A percentile compares a stretch with the other conserved stretches of the same genome.
phyloP scores from a whole-genome alignment of 2,888 invertebrate species.

The Drosophila nr. fundita region DNA sequence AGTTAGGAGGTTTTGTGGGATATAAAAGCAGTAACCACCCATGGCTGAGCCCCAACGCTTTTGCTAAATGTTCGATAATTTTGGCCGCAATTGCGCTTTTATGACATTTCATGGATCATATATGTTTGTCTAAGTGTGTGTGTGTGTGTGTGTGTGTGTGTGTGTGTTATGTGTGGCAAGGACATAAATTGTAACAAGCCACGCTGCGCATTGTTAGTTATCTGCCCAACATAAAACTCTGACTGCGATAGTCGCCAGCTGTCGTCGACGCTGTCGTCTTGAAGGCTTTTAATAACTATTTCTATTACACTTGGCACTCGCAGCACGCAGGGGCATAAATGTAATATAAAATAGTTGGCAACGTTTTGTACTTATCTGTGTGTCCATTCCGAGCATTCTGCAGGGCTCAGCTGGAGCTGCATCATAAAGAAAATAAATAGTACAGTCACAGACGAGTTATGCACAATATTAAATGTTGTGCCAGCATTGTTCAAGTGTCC shows the following conservation, averaged over 20 bases:
- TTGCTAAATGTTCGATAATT: constrained; percentile 80
- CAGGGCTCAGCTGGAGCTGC: constrained; percentile 3
- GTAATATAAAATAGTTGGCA: constrained; percentile 65
- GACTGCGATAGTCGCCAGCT: constrained; percentile 60
- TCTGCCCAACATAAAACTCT: constrained; percentile 46
- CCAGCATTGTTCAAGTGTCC: background rate
- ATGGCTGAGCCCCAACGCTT: constrained; percentile 67
- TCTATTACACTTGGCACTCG: constrained; percentile 75
- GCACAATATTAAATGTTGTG: constrained; percentile 3
- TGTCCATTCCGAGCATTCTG: constrained; percentile 20
- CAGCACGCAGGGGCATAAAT: constrained; percentile 67
- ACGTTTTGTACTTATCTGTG: constrained; percentile 72
- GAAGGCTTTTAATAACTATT: constrained; percentile 75
- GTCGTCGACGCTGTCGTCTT: constrained; percentile 54
- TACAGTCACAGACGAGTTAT: constrained; percentile 14
- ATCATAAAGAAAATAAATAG: constrained; percentile 15
- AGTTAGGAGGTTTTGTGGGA: constrained; percentile 18
- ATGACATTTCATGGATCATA: constrained; percentile 76
- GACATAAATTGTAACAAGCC: constrained; percentile 71
- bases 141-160: background rate
- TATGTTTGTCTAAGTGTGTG: constrained; percentile 1
- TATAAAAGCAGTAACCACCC: constrained; percentile 67
- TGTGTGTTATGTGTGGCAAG: constrained; percentile 12
- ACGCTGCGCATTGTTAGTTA: constrained; percentile 29
- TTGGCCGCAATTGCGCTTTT: constrained; percentile 77